Base-by-base conservation (phyloP, 2,888 invertebrate genomes). In the Allacma fusca region DNA sequence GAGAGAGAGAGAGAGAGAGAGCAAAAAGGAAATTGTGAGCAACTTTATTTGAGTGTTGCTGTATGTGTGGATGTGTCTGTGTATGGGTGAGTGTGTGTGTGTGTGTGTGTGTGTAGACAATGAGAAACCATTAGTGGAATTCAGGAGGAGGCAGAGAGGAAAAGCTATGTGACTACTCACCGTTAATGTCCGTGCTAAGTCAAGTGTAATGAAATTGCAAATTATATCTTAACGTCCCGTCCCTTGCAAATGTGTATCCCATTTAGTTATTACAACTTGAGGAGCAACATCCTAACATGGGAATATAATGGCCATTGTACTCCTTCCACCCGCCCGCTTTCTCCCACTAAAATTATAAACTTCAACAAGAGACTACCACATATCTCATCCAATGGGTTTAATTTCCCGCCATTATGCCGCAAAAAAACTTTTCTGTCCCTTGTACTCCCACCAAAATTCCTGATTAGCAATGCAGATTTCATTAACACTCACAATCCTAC, bases 161-260 rank as follows among this genome's bases (percentile, higher is more conserved):
- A 57, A 57, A 40, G 68, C 34, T 21, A 40, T 69, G n/a, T 69
- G 9, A n/a, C 34, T 67, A 28, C 67, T 29, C 67, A 69, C 62
- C 29, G 21, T 62, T 23, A 73, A 73, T 34, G 62, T 73, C 73
- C 50, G 73, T 62, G 34, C 59, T 65, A 74, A 75, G 75, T 75
- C 75, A 75, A 67, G 75, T 65, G 65, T 67, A 67, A 75, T 75
- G 75, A 75, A 75, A 75, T 75, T 75, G 67, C 50, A 75, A 75
- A 65, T 75, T 75, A 75, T 67, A 65, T 67, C 62, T 74, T 43
- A 40, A 21, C 57, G 19, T n/a, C 29, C 44, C 16, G 1, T 50
- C 7, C 44, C 70, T 50, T 44, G 43, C 24, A 57, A 57, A 57
- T 57, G 26, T 34, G 57, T 16, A 62, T 24, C n/a, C 72, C 50